phyloP scores from a whole-genome alignment of 2,888 invertebrate genomes.

The Rhimphoctona megacephalus region DNA sequence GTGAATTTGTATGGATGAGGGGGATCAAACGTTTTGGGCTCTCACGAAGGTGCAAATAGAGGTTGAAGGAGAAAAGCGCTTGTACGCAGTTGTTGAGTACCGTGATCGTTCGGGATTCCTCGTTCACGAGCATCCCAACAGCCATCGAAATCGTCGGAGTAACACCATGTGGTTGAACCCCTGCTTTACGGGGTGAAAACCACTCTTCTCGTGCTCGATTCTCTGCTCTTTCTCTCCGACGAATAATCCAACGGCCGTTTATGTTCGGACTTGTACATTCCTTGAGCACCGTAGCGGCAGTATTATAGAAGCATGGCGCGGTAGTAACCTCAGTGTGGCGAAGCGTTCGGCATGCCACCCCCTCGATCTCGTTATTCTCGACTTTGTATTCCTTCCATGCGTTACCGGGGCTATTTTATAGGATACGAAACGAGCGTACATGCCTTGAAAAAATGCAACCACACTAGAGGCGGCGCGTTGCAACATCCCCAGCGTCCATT shows the following conservation, averaged over 20 bases:
- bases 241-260: slow-evolving; percentile 25
- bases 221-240: neutral
- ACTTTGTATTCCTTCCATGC: slow-evolving; percentile 55
- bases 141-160: slow-evolving; percentile 26
- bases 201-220: neutral
- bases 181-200: neutral
- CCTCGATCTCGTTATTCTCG: slow-evolving; percentile 2
- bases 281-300: slow-evolving; percentile 1
- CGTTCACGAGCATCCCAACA: slow-evolving; percentile 13
- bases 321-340: neutral
- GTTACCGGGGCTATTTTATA: slow-evolving; percentile 50
- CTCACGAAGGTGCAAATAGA: slow-evolving; percentile 15
- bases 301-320: slow-evolving; percentile 8
- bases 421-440: slow-evolving; percentile 36
- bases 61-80: slow-evolving; percentile 22
- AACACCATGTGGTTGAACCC: slow-evolving; percentile 3
- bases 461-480: neutral
- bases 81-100: slow-evolving; percentile 17
- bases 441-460: slow-evolving; percentile 43
- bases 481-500: neutral
- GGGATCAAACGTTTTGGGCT: slow-evolving; percentile 15
- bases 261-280: slow-evolving; percentile 25
- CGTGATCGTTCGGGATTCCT: slow-evolving; percentile 33
- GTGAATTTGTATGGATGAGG: slow-evolving; percentile 37
- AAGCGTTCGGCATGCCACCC: neutral